Evolutionary conservation across 1,140 invertebrate genomes (phyloP), one percentile per base, ranked within the genome.

Genomic region (Drosophila azteca): DNA sequence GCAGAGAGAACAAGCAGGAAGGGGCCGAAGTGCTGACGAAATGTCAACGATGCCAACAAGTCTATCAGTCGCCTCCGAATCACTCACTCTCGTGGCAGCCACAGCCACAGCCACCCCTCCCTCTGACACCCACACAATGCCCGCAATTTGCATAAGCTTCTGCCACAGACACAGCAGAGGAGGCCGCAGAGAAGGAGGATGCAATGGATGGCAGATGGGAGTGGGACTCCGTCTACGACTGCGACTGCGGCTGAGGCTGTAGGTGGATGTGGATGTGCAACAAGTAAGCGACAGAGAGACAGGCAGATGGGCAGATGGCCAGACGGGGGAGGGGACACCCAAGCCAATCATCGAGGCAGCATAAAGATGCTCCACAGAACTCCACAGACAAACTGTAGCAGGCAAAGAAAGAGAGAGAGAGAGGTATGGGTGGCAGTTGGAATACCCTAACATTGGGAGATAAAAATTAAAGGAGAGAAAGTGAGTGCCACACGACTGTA

Each of bases 31-130:
- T 77, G 61, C 81, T 87, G 83, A 87, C 74, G 78, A 85, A 85
- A 85, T 85, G 81, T 85, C 81, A 85, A 85, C 81, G 87, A 87
- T 68, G 74, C 74, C 81, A 85, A 85, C 81, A 85, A 85, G 81
- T 85, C 81, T 85, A 85, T 85, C 78, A 77, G 51, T 58, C 54
- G 61, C 62, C 63, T 35, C 31, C 31, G 31, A 35, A 35, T 35
- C 8, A 35, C 11, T 79, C 71, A 74, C 69, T 75, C 61, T 52
- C 61, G 20, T 51, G 60, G 58, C 39, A 55, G 69, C 64, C 45
- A 59, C 59, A 24, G 22, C 22, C 22, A 24, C 2, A 24, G 22
- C 22, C 22, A 24, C 24, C 64, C 4, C 11, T 11, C 54, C 52
- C 57, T 52, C 77, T 87, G 81, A 87, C 81, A 82, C 82, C 82